A percentile compares a stretch with the other conserved stretches of the same genome.
Evolutionary conservation across 2,113 vertebrate genomes (phyloP).

Genomic region (Tragelaphus buxtoni): DNA sequence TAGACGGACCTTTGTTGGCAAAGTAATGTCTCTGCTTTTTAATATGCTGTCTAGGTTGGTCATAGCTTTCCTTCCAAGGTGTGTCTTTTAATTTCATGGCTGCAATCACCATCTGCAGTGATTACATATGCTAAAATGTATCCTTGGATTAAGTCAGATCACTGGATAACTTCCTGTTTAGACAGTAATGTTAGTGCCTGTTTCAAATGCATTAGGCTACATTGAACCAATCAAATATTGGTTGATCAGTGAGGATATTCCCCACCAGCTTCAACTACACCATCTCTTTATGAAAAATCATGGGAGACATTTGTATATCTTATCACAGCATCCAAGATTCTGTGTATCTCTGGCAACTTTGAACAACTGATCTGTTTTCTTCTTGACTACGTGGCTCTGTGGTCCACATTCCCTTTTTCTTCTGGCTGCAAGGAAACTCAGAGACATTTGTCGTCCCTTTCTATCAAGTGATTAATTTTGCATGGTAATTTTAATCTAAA

Average conservation of each 20-base stretch:
- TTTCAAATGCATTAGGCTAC: background rate
- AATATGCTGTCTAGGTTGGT: background rate
- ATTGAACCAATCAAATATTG: background rate
- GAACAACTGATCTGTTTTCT: background rate
- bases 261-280: too few species aligned
- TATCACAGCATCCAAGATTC: background rate
- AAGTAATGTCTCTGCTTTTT: background rate
- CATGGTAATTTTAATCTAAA: background rate
- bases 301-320: background rate
- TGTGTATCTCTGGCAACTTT: background rate
- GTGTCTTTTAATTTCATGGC: background rate
- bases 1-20: background rate
- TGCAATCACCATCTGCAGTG: background rate
- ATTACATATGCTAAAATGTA: background rate
- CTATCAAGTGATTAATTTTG: background rate
- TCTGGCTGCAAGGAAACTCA: background rate
- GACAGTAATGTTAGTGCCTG: background rate
- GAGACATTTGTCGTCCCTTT: background rate
- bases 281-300: background rate
- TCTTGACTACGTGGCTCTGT: background rate
- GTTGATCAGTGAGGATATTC: background rate
- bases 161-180: background rate
- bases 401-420: background rate
- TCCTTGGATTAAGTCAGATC: background rate
- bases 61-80: background rate